phyloP scores from a whole-genome alignment of 2,888 invertebrate genomes.

The Alloplasta piceator region DNA sequence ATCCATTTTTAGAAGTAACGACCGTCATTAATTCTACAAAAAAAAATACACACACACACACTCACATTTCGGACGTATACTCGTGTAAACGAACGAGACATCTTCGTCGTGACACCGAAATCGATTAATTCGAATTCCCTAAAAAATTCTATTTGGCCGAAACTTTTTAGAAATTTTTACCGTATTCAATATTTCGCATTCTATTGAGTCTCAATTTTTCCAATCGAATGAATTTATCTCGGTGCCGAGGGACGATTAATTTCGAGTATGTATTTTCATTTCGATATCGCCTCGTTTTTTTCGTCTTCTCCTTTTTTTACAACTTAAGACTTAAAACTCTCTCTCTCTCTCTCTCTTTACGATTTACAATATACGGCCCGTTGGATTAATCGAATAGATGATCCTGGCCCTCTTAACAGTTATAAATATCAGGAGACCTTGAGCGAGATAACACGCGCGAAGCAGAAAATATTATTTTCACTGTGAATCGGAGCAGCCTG shows the following conservation, averaged over 20 bases:
- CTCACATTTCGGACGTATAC: conserved; percentile 53
- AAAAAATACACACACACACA: too few species aligned
- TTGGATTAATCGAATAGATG: conserved; percentile 32
- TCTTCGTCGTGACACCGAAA: conserved; percentile 1
- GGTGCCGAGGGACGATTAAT: background rate
- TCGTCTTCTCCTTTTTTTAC: background rate
- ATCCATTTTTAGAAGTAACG: conserved; percentile 47
- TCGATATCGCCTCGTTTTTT: conserved; percentile 41
- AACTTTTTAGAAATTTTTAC: background rate
- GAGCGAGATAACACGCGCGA: conserved; percentile 14
- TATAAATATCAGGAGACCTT: conserved; percentile 15
- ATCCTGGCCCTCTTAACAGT: background rate
- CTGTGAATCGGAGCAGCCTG: background rate
- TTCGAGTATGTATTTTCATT: conserved; percentile 20
- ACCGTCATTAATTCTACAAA: conserved; percentile 39
- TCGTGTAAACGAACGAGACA: conserved; percentile 36
- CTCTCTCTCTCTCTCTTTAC: conserved; percentile 9
- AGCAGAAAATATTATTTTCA: background rate
- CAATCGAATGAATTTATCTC: background rate
- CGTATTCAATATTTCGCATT: background rate
- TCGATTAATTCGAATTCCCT: background rate
- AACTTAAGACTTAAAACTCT: conserved; percentile 36
- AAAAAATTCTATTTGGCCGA: conserved; percentile 19
- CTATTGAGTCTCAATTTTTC: background rate
- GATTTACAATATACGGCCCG: conserved; percentile 43